Evolutionary conservation across 2,113 vertebrate species (phyloP).

Genomic region (Neotragus pygmaeus): DNA sequence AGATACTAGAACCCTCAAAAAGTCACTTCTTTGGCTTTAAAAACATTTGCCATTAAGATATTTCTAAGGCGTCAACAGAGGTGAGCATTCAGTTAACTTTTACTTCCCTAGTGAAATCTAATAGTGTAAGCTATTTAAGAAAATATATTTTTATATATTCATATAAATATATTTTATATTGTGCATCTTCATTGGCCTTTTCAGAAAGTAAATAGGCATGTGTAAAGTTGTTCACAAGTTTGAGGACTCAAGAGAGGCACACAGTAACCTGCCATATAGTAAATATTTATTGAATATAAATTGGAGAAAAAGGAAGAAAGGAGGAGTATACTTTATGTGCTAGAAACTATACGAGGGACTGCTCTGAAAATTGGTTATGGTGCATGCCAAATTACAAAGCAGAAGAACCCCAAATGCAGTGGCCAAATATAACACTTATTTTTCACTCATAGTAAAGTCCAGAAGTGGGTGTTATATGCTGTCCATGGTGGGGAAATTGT

Average conservation of each 20-base stretch:
- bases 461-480: not conserved
- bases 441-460: not conserved
- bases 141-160: not conserved
- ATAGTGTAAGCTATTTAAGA: not conserved
- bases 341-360: not conserved
- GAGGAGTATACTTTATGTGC: not conserved
- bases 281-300: not conserved
- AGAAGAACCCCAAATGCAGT: not conserved
- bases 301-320: not conserved
- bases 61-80: not conserved
- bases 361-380: not conserved
- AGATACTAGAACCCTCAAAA: not conserved
- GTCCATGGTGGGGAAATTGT: fast-evolving
- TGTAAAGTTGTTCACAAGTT: not conserved
- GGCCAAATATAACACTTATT: not conserved
- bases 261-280: not conserved
- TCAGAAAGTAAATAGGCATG: not conserved
- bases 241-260: not conserved
- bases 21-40: not conserved
- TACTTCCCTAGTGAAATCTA: not conserved
- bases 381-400: not conserved
- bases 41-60: not conserved
- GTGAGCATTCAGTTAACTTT: not conserved
- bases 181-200: not conserved
- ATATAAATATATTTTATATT: not conserved